These are phyloP conservation scores for Phocides pigmalion DNA, from an alignment of 1,140 invertebrate genomes.

Conservation along the genomic window DNA sequence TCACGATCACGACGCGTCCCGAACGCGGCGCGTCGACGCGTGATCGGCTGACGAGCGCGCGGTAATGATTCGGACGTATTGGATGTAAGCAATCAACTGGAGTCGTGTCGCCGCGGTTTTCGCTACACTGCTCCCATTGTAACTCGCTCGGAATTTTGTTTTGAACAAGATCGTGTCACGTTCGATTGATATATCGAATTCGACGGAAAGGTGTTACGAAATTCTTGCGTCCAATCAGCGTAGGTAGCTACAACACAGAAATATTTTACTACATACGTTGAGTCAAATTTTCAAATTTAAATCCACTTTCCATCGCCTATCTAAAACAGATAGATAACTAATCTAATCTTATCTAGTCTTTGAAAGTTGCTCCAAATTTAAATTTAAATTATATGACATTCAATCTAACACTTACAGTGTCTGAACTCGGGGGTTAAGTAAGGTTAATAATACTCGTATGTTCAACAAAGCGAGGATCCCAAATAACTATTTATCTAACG, in stretches of 20 bases:
- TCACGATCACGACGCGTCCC: neutral
- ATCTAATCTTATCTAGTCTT: neutral
- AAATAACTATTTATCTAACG: neutral
- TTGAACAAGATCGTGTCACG: conserved; percentile 3
- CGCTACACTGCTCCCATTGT: conserved; percentile 19
- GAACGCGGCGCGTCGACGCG: conserved; percentile 20
- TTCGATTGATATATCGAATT: neutral
- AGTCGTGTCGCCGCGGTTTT: conserved; percentile 15
- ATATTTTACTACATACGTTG: neutral
- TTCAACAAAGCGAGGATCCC: neutral
- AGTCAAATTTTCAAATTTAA: neutral
- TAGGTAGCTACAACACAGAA: neutral
- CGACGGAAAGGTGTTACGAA: conserved; percentile 1
- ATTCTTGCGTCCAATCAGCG: neutral
- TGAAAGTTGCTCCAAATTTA: neutral
- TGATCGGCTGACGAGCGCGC: conserved; percentile 3
- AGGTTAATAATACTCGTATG: conserved; percentile 4
- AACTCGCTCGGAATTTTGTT: conserved; percentile 17
- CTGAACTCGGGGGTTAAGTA: neutral
- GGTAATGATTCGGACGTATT: conserved; percentile 3
- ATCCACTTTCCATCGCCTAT: neutral
- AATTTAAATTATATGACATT: neutral
- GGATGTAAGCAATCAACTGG: conserved; percentile 16
- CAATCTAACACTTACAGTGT: neutral
- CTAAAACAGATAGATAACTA: neutral